A percentile compares a stretch with the other conserved stretches of the same genome.
These are phyloP conservation scores for Hydropsyche tenuis DNA, from an alignment of 1,140 invertebrate species.

Conservation along the genomic window DNA sequence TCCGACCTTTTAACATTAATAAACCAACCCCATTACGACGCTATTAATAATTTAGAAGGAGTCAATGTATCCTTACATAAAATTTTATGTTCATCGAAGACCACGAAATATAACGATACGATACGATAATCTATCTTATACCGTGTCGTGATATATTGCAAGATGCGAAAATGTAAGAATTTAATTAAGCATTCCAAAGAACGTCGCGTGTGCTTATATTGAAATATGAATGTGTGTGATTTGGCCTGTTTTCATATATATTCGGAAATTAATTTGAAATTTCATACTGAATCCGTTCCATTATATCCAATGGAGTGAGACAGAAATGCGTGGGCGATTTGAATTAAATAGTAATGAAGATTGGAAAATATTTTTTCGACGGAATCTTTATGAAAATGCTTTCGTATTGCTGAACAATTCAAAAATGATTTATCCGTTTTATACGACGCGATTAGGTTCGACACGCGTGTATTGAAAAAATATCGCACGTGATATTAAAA, in stretches of 20 bases:
- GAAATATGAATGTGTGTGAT: neutral
- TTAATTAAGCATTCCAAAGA: neutral
- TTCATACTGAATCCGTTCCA: neutral
- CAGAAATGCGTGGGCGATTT: too few species aligned
- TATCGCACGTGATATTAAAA: neutral
- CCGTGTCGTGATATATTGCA: neutral
- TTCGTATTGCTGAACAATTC: too few species aligned
- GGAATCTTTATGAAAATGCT: too few species aligned
- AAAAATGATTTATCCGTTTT: too few species aligned
- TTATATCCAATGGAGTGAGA: too few species aligned
- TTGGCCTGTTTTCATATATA: neutral
- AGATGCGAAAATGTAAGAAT: neutral
- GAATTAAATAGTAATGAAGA: too few species aligned
- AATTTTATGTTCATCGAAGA: neutral
- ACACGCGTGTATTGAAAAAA: neutral
- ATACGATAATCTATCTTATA: neutral
- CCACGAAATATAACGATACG: neutral
- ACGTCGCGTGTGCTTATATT: neutral
- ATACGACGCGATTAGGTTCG: too few species aligned
- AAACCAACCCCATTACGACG: too few species aligned
- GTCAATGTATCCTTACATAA: too few species aligned
- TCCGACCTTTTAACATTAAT: too few species aligned
- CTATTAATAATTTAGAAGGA: too few species aligned
- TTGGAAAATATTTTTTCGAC: too few species aligned
- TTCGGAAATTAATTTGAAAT: constrained; percentile 8